Evolutionary conservation across 2,113 vertebrate genomes (phyloP), one percentile per base, ranked within the genome.

Genomic region (Myrmecobius fasciatus): DNA sequence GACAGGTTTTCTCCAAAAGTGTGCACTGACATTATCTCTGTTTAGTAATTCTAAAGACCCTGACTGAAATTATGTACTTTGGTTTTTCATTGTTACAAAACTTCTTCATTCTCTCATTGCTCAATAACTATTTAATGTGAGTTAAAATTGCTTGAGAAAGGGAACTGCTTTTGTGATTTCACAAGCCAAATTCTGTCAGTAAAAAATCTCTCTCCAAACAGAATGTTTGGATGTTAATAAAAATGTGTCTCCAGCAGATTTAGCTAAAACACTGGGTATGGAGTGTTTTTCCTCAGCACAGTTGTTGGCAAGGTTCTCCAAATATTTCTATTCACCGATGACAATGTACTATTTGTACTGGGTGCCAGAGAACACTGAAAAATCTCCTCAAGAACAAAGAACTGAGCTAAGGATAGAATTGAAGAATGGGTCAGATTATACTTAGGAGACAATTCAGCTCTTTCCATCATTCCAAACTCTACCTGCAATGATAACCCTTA

Each of bases 231-330:
- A 43, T 83, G n/a, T 83, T 83, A 43, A 83, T 43, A 83, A 83
- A 83, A 83, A 24, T 83, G 67, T 83, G 67, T 83, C n/a, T 83
- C 67, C 7, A 7, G 67, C 36, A 83, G 67, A 83, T 43, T 83
- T 83, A 83, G 67, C 67, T 83, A 24, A 43, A 83, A 83, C 67
- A 83, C 67, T 20, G 20, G 60, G n/a, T 43, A 43, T 43, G 67
- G 67, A 83, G n/a, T 43, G n/a, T 83, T 83, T 83, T 83, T 83
- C 67, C 43, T 83, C 67, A 83, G n/a, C 67, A 83, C n/a, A 43
- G n/a, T 83, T 43, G 67, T 83, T 83, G 67, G 67, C 67, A 83
- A 83, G 67, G 67, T 83, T 83, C 67, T 83, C n/a, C 67, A 83
- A 83, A 83, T 83, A 83, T 83, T 83, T 83, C 67, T 83, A 8